Conservation (phyloP, 1,140 invertebrate genomes). For the Achroia grisella region DNA sequence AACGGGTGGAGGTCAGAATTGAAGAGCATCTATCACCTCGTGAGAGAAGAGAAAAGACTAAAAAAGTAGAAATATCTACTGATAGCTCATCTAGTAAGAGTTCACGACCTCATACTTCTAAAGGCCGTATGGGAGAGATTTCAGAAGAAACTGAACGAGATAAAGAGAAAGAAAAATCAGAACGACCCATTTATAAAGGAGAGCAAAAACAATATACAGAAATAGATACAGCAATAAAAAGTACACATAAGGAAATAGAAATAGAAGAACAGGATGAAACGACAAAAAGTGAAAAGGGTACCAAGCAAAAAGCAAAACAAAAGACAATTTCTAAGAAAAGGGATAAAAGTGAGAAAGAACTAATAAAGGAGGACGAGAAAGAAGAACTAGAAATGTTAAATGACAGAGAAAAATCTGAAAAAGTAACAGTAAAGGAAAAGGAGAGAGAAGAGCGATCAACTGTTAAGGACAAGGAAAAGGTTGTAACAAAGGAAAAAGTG, state of each 20-base stretch:
- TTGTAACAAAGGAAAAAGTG: slow-evolving; percentile 10
- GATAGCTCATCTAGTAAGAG: neutral
- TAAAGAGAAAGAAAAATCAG: slow-evolving; percentile 7
- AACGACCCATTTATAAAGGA: neutral
- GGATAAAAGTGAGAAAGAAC: neutral
- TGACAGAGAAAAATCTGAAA: slow-evolving; percentile 3
- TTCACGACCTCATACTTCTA: neutral
- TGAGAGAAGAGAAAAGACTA: neutral
- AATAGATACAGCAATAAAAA: neutral
- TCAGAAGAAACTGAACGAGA: neutral
- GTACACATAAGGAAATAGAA: neutral
- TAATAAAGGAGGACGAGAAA: slow-evolving; percentile 4
- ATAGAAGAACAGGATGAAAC: slow-evolving; percentile 1
- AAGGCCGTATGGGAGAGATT: neutral
- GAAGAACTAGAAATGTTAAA: neutral
- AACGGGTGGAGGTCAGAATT: slow-evolving; percentile 37
- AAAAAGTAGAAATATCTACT: neutral
- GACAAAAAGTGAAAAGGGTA: slow-evolving; percentile 4
- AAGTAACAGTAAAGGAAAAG: neutral
- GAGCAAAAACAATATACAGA: neutral
- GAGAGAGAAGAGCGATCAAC: neutral
- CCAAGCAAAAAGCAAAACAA: slow-evolving; percentile 4
- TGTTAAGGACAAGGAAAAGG: neutral
- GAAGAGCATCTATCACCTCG: slow-evolving; percentile 5
- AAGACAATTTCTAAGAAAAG: neutral